Evolutionary conservation across 2,113 vertebrate species (phyloP), one percentile per base, ranked within the genome.

Genomic region (Trochalopteron elliotii): DNA sequence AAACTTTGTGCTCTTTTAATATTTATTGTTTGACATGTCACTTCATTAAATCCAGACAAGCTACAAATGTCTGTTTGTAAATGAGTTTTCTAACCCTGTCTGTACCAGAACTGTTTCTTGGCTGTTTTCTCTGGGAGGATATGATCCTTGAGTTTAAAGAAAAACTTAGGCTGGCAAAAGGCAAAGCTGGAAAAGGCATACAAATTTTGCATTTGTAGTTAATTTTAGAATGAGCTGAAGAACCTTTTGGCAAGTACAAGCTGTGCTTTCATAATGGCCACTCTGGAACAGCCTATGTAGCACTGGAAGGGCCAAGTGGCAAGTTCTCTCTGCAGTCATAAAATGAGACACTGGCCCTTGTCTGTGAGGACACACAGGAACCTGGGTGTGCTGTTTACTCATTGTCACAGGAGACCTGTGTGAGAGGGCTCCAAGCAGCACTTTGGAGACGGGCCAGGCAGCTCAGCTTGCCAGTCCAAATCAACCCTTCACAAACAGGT

Each of bases 41-140:
- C 20, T 85, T 87, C 33, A 76, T 93, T 92, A 83, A 88, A 80
- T 45, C 33, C 33, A 87, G 45, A 39, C 70, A 88, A 79, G 45
- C 28, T 87, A 49, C 31, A 87, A 76, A 83, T n/a, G 10, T 42
- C 71, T 85, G 33, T 40, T 80, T 9, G 8, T 21, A 69, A 94
- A 90, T 88, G n/a, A 77, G 27, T 86, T 90, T 96, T 83, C 60
- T 91, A 77, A 75, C 47, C 19, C 44, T 85, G 16, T 72, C 75
- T 72, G 3, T 55, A 47, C 20, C 40, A 80, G 33, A 83, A 65
- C 31, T 28, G 25, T 55, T 89, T 37, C 31, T 71, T 79, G 19
- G 20, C 10, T 74, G 4, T 57, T 74, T 23, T 77, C 24, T 93
- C 63, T 67, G 60, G 44, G 24, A 57, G 10, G 9, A 27, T 40